These are phyloP conservation scores for Saccopteryx leptura DNA, from an alignment of 2,113 vertebrate species.

Conservation along the genomic window DNA sequence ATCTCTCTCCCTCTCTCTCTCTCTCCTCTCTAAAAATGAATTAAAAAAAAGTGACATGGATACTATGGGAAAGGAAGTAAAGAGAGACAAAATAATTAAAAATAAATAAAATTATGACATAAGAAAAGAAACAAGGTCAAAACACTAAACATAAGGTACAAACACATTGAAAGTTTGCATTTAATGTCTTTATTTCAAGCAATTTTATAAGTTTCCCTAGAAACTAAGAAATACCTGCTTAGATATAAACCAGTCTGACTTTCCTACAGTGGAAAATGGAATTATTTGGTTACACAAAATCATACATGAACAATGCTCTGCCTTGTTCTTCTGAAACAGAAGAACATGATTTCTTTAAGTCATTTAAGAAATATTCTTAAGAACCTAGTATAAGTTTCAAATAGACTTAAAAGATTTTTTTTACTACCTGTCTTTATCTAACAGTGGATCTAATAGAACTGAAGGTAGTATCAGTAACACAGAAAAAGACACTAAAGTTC, in stretches of 20 bases:
- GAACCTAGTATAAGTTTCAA: background rate
- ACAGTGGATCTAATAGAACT: background rate
- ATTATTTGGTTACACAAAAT: too few relatives aligned
- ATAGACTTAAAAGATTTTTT: constrained; percentile 4
- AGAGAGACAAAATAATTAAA: too few relatives aligned
- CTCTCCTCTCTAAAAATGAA: too few relatives aligned
- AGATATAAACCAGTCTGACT: too few relatives aligned
- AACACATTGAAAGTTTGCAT: constrained; percentile 52
- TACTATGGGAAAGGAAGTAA: too few relatives aligned
- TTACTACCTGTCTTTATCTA: background rate
- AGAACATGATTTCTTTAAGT: background rate
- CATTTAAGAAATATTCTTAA: background rate
- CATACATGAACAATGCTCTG: background rate
- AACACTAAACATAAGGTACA: constrained; percentile 48
- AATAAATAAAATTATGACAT: too few relatives aligned
- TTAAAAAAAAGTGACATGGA: too few relatives aligned
- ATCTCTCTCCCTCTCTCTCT: too few relatives aligned
- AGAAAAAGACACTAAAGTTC: background rate
- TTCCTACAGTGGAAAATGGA: too few relatives aligned
- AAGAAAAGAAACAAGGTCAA: background rate
- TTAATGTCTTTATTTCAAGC: constrained; percentile 62
- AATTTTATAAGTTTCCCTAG: constrained; percentile 52
- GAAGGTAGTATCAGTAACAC: background rate
- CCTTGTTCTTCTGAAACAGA: background rate
- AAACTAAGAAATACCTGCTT: background rate